Conservation (phyloP, 2,888 invertebrate species). For the Melangyna quadrimaculata region DNA sequence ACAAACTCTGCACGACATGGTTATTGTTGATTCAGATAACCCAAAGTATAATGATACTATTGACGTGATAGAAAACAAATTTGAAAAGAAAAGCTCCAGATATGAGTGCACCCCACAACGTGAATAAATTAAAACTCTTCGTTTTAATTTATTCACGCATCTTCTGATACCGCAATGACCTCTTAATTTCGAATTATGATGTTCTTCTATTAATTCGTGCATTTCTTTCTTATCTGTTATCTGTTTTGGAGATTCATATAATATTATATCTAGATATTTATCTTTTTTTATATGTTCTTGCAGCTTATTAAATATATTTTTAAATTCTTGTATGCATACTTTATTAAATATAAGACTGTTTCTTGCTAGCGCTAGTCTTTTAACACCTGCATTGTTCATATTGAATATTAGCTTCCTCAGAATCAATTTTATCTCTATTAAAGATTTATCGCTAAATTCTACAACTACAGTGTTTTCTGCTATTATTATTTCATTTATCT, state of each 20-base stretch:
- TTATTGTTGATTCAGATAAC: neutral
- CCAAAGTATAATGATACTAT: neutral
- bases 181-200: too few relatives aligned
- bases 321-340: neutral
- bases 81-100: neutral
- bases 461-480: slow-evolving; percentile 6
- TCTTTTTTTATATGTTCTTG: neutral
- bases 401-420: neutral
- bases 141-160: too few relatives aligned
- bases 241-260: neutral
- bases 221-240: neutral
- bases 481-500: neutral
- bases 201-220: slow-evolving; percentile 17
- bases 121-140: too few relatives aligned
- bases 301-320: neutral
- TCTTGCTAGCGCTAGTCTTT: neutral
- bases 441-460: neutral
- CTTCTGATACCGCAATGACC: too few relatives aligned
- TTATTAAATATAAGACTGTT: neutral
- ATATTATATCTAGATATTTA: neutral
- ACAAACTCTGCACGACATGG: neutral
- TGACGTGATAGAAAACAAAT: too few relatives aligned
- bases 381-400: neutral
- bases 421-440: neutral
- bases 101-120: too few relatives aligned